Base-by-base conservation (phyloP, 2,113 vertebrate genomes). In the Brachyistius frenatus region DNA sequence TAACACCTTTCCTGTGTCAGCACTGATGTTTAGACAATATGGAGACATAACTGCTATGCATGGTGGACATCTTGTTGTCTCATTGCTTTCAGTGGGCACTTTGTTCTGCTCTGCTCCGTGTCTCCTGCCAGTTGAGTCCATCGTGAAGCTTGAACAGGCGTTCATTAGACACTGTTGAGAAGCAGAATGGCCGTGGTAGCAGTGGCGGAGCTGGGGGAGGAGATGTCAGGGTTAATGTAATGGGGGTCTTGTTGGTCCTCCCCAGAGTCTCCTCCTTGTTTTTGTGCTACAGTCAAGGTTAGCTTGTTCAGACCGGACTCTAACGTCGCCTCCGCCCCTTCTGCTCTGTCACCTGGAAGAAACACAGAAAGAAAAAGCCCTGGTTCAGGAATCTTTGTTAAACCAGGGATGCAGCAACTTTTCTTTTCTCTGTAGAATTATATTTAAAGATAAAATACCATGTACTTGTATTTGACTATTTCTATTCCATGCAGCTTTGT, bases 331-430 rank as follows among this genome's bases (percentile, higher is more conserved):
- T 95, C 94, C 0, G 93, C 91, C 50, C 94, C 94, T 55, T 95
- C 94, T 37, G 94, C 94, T 80, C 94, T 80, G 81, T 95, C 92
- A 37, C 94, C 94, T 94, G 73, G 16, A 71, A 82, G 16, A 80
- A 33, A 82, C 5, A 68, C 2, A 77, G 3, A 54, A 16, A 56
- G 7, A 60, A 30, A 49, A 44, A 15, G 37, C 7, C 37, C 11
- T 31, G 2, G 44, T 73, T 30, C 56, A 13, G 44, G 31, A 1
- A 70, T 60, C 2, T 63, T n/a, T 5, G 23, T 7, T n/a, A 7
- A 61, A 58, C 49, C 15, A 64, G 53, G 35, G 5, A 39, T 2
- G 15, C 2, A 58, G 3, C 5, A 8, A 15, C 23, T 8, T 46
- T 8, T 62, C 56, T 58, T 2, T 30, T 41, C 4, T 10, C 4